Percentiles rank a stretch among this genome's conserved stretches.
Conservation (phyloP, 2,797 vertebrate genomes). For the Anas bernieri region DNA sequence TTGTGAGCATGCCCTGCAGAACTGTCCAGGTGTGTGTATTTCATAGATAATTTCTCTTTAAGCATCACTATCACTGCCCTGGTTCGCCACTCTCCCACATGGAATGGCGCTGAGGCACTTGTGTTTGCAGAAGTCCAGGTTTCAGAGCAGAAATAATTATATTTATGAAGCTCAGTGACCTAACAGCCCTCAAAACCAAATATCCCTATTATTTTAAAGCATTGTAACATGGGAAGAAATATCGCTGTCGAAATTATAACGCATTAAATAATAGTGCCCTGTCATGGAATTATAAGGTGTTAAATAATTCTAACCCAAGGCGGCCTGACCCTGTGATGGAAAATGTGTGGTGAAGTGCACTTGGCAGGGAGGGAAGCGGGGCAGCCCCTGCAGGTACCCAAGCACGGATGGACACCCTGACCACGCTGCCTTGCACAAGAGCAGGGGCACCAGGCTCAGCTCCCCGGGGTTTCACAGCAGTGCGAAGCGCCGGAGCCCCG, state of each 20-base stretch:
- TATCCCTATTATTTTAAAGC: not conserved
- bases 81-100: not conserved
- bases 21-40: rapidly evolving
- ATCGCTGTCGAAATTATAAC: not conserved
- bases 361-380: not conserved
- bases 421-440: not conserved
- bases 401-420: not conserved
- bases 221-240: not conserved
- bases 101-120: too few relatives aligned
- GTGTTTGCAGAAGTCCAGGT: not conserved
- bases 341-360: not conserved
- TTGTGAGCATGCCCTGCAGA: rapidly evolving
- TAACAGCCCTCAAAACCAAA: not conserved
- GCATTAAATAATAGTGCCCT: not conserved
- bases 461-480: rapidly evolving
- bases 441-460: not conserved
- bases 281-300: not conserved
- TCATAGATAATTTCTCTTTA: not conserved
- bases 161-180: not conserved
- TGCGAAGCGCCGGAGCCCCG: not conserved
- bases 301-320: not conserved
- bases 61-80: not conserved
- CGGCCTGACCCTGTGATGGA: not conserved
- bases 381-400: not conserved
- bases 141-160: not conserved